Evolutionary conservation across 2,888 invertebrate species (phyloP).

Genomic region (Leucophenga montana): DNA sequence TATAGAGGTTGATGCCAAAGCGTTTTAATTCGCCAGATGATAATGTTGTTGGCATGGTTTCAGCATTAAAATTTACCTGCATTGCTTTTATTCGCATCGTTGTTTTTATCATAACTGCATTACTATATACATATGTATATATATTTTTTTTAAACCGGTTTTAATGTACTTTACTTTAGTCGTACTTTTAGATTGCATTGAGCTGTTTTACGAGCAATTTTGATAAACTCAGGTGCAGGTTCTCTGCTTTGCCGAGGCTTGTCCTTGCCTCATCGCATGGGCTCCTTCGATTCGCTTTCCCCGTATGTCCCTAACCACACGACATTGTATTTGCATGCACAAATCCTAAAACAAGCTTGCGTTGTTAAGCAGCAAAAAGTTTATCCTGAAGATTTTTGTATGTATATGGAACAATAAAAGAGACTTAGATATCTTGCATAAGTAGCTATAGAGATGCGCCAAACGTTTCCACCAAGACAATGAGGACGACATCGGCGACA

Average conservation of each 20-base stretch:
- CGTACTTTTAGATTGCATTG: constrained; percentile 7
- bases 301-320: neutral
- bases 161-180: neutral
- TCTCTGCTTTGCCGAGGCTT: neutral
- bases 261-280: neutral
- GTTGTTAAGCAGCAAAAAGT: constrained; percentile 31
- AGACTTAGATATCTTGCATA: constrained; percentile 9
- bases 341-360: constrained; percentile 26
- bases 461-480: neutral
- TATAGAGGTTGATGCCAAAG: too few relatives aligned
- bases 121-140: neutral
- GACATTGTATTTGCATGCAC: neutral
- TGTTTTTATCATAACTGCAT: neutral
- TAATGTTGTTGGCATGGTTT: neutral
- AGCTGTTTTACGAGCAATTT: neutral
- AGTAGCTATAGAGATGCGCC: constrained; percentile 13
- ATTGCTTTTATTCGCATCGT: neutral
- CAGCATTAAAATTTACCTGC: neutral
- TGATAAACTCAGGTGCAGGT: constrained; percentile 10
- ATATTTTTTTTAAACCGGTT: neutral
- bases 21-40: neutral
- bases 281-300: neutral
- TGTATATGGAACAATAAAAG: constrained; percentile 15
- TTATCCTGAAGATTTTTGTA: constrained; percentile 29
- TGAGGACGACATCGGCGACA: neutral